Conservation (phyloP, 2,113 vertebrate genomes). For the Sebastes schlegelii region DNA sequence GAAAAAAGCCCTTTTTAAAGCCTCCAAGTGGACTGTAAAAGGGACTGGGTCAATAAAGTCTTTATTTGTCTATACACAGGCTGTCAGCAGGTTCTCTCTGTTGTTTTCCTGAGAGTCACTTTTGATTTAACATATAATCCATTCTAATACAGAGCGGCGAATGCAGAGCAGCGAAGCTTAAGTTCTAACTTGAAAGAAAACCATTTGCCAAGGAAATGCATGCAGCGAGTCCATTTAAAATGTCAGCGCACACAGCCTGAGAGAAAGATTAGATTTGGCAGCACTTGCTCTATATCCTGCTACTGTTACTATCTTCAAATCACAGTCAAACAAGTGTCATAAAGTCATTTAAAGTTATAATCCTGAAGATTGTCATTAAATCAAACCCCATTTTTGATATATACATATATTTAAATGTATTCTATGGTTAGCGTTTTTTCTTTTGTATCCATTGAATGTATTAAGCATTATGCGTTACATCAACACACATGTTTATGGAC, state of each 20-base stretch:
- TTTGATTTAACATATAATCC: slow-evolving; percentile 66
- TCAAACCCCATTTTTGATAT: background rate
- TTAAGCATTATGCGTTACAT: background rate
- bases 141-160: slow-evolving; percentile 44
- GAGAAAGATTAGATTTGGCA: slow-evolving; percentile 11
- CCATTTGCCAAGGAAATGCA: slow-evolving; percentile 22
- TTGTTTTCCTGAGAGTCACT: slow-evolving; percentile 64
- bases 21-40: slow-evolving; percentile 32
- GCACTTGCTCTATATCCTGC: background rate
- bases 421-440: background rate
- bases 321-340: background rate
- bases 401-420: background rate
- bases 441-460: no score
- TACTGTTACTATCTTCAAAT: slow-evolving; percentile 2
- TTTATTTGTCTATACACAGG: slow-evolving; percentile 50
- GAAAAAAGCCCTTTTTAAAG: slow-evolving; percentile 40
- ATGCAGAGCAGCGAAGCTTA: slow-evolving; percentile 30
- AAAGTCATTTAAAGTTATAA: background rate
- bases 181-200: slow-evolving; percentile 24
- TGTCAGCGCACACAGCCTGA: slow-evolving; percentile 1
- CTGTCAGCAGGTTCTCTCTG: slow-evolving; percentile 59
- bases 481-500: background rate
- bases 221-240: slow-evolving; percentile 20
- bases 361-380: background rate
- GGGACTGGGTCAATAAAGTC: slow-evolving; percentile 43